These are phyloP conservation scores for Myripristis jacobus DNA, from an alignment of 2,797 vertebrate genomes.

Conservation along the genomic window DNA sequence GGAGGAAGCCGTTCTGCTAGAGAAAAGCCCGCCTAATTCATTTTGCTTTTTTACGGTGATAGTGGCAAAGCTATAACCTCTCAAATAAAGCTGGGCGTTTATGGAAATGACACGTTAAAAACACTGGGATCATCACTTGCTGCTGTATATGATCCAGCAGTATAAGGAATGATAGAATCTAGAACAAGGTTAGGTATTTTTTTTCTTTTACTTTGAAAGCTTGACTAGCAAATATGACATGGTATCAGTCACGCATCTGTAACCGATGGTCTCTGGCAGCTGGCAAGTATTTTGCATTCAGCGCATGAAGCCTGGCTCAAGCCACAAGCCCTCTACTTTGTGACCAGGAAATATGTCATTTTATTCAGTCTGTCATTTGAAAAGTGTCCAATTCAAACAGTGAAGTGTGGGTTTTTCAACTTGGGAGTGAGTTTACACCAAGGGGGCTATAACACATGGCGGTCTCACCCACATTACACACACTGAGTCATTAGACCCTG, in stretches of 20 bases:
- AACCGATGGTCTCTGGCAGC: conserved; percentile 34
- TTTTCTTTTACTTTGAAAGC: conserved; percentile 17
- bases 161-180: not conserved
- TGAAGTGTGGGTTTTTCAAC: not conserved
- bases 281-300: conserved; percentile 33
- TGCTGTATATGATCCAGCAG: not conserved
- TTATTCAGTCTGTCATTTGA: conserved; percentile 19
- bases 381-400: not conserved
- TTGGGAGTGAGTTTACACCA: conserved; percentile 30
- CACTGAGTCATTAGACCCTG: conserved; percentile 56
- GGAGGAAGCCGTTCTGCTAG: not conserved
- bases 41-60: not conserved
- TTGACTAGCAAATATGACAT: conserved; percentile 11
- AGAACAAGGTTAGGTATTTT: not conserved
- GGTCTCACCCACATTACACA: conserved; percentile 35
- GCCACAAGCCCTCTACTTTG: conserved; percentile 28
- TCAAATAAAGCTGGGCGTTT: not conserved
- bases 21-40: not conserved
- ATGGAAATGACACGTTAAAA: not conserved
- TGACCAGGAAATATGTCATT: conserved; percentile 27
- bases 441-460: conserved; percentile 31
- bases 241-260: conserved; percentile 25
- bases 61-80: not conserved
- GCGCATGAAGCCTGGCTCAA: conserved; percentile 27
- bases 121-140: not conserved